phyloP scores from a whole-genome alignment of 2,797 vertebrate genomes.

The Gymnoscopelus braueri region DNA sequence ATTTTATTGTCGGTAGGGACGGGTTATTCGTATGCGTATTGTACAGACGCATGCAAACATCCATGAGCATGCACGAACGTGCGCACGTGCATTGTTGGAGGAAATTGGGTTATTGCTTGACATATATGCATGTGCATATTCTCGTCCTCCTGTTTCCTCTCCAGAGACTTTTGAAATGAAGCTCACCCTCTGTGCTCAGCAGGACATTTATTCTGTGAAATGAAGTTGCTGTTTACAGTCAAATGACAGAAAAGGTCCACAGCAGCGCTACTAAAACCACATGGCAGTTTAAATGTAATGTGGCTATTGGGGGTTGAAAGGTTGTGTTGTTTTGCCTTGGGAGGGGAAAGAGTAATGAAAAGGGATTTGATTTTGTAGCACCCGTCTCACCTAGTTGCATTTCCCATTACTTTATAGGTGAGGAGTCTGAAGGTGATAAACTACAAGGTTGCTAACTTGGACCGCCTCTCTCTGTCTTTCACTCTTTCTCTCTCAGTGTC shows the following conservation, averaged over 20 bases:
- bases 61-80: no score
- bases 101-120: no score
- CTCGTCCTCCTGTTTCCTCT: background rate
- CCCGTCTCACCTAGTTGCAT: background rate
- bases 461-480: background rate
- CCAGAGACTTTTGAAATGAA: no score
- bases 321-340: background rate
- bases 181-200: no score
- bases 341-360: background rate
- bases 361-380: background rate
- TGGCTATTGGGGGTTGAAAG: background rate
- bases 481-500: background rate
- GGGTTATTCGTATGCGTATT: no score
- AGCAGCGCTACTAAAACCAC: background rate
- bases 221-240: no score
- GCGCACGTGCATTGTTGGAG: no score
- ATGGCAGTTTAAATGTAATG: constrained; percentile 1
- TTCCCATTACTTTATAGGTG: background rate
- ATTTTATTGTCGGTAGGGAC: no score
- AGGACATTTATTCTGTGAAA: no score
- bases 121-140: no score
- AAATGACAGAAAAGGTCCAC: no score
- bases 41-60: no score
- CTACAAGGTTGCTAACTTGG: background rate
- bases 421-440: background rate